Evolutionary conservation across 2,888 invertebrate species (phyloP), one percentile per base, ranked within the genome.

Genomic region (Agrotis puta): DNA sequence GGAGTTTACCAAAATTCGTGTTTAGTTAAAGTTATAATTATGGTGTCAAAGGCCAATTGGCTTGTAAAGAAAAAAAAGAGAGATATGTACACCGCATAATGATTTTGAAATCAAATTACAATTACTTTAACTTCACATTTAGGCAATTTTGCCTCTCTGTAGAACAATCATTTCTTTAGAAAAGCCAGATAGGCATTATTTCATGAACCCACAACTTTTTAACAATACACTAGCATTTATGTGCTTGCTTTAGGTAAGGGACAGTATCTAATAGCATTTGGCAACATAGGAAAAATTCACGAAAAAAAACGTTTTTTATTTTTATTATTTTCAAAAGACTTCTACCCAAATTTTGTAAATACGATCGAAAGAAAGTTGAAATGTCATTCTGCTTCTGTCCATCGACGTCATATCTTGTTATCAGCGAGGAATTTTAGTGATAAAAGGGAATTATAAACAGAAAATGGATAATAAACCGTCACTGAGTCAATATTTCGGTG

Each of bases 401-500:
- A 27, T 64, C 47, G 66, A 72, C 43, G 72, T 77, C 83, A 77
- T 65, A n/a, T n/a, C n/a, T 59, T 62, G 48, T 73, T 79, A 73
- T 79, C 79, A 59, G 20, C 39, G 20, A 54, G 56, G 54, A 48
- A 65, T 62, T 66, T 71, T 54, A 47, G 39, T 66, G 77, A 77
- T 81, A 76, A 62, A 64, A 56, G 39, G 20, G 53, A 70, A 73
- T 18, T 72, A 74, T 72, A 85, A 81, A 81, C 74, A 79, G 13
- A 61, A 89, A 86, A 95, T 95, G 95, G 95, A 96, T 88, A 94
- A 94, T 85, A 94, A 95, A 85, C 96, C 97, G 70, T 95, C 95
- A 69, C 91, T 97, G 80, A 97, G 96, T 89, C 96, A 97, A 89
- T 97, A 97, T 91, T 97, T 97, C 88, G 96, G 94, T 53, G 93